Base-by-base conservation (phyloP, 2,888 invertebrate genomes). In the Fissipunctia ypsillon region DNA sequence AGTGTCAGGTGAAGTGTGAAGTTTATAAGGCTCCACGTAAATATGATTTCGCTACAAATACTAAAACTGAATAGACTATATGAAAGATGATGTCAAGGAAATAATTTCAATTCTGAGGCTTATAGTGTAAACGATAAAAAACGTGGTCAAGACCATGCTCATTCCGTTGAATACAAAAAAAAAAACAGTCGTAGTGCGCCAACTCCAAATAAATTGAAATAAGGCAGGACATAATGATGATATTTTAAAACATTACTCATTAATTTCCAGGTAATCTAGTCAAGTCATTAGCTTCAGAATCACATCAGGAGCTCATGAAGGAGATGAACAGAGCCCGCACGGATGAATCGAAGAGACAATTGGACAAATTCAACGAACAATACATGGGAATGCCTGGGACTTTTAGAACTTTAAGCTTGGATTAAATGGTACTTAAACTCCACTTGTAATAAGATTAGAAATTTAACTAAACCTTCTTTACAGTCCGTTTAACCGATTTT, bases 351-450 rank as follows among this genome's bases (percentile, higher is more conserved):
- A 81, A 74, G 45, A 87, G 93, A 76, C 79, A 78, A 19, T 69
- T 77, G 1, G 89, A 89, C 5, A 89, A 85, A 56, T 93, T 92
- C 69, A 92, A 91, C 16, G 91, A 93, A 3, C 87, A 92, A 22
- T 90, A 90, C 35, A 85, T 92, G 72, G 94, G 94, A 3, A 88
- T 92, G 81, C 90, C 93, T 4, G 94, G 94, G 0, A 90, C 93
- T 0, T 94, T 94, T 69, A 89, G 94, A 74, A 84, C 88, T 45
- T 88, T 94, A 50, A 89, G 78, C 56, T 89, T 93, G 19, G 93
- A 93, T 82, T 93, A 86, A 78, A 69, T 56, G 64, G 59, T 45
- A 5, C 1, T 19, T n/a, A n/a, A n/a, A n/a, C n/a, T n/a, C n/a
- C n/a, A n/a, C n/a, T n/a, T n/a, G n/a, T n/a, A n/a, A n/a, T n/a